Conservation (phyloP, 2,113 vertebrate species). For the Eretmochelys imbricata region DNA sequence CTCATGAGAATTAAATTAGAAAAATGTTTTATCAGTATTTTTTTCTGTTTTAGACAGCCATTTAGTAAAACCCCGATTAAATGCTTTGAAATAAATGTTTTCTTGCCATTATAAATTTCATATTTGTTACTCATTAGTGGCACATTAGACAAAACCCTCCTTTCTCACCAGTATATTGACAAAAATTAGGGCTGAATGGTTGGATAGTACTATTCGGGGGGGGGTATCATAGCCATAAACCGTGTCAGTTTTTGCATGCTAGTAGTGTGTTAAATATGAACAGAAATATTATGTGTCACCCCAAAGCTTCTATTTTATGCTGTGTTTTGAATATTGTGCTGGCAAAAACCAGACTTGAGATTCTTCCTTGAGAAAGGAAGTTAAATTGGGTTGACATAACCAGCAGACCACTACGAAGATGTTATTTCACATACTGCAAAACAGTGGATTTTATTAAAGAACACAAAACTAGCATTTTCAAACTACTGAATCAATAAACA, state of each 20-base stretch:
- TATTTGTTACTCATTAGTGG: background rate
- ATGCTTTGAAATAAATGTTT: background rate
- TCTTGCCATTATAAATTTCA: background rate
- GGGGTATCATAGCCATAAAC: background rate
- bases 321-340: background rate
- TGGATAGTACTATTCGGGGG: background rate
- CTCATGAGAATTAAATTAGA: background rate
- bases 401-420: background rate
- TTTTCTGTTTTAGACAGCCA: background rate
- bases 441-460: background rate
- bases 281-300: background rate
- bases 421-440: background rate
- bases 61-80: background rate
- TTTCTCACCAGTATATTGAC: background rate
- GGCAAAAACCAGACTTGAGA: background rate
- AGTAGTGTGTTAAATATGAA: background rate
- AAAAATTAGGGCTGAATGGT: background rate
- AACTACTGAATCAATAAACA: background rate
- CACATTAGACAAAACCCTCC: background rate
- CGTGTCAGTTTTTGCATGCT: accelerated
- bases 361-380: background rate
- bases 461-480: background rate
- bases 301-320: background rate
- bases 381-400: background rate
- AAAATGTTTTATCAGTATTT: background rate